Conservation (phyloP, 2,797 vertebrate species). For the Gallinago nigripennis region DNA sequence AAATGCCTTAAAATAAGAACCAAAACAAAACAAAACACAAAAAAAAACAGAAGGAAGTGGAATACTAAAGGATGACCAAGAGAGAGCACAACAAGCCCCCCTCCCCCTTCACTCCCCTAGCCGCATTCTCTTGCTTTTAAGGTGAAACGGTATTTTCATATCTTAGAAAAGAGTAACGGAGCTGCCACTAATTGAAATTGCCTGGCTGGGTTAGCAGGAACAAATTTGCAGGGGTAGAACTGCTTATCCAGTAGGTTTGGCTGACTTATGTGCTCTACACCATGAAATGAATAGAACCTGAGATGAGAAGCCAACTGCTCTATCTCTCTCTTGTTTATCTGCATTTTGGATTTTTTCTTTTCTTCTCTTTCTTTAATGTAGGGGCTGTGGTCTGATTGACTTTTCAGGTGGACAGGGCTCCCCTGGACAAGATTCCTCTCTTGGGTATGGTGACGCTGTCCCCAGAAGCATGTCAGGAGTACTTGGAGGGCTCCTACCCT, state of each 20-base stretch:
- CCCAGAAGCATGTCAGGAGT: not conserved
- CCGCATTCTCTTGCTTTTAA: not conserved
- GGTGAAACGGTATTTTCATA: not conserved
- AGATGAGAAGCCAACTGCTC: not conserved
- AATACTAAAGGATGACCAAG: not conserved
- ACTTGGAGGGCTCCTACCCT: not conserved
- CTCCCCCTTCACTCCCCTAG: not conserved
- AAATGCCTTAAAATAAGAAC: conserved; percentile 81
- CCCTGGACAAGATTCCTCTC: not conserved
- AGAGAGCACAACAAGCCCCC: not conserved
- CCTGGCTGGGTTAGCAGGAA: not conserved
- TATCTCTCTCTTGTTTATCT: not conserved
- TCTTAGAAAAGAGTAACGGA: not conserved
- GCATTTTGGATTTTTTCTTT: not conserved
- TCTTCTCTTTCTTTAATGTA: not conserved
- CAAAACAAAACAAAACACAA: not conserved
- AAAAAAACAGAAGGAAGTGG: not conserved
- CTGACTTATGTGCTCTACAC: not conserved
- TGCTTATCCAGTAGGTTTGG: not conserved
- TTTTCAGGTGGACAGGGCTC: not conserved
- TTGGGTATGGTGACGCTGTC: not conserved
- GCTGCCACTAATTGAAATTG: not conserved
- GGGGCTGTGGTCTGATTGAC: not conserved
- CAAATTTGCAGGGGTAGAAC: not conserved
- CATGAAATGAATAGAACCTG: not conserved